phyloP scores from a whole-genome alignment of 2,888 invertebrate genomes.

The Drosophila nr. perissopoda region DNA sequence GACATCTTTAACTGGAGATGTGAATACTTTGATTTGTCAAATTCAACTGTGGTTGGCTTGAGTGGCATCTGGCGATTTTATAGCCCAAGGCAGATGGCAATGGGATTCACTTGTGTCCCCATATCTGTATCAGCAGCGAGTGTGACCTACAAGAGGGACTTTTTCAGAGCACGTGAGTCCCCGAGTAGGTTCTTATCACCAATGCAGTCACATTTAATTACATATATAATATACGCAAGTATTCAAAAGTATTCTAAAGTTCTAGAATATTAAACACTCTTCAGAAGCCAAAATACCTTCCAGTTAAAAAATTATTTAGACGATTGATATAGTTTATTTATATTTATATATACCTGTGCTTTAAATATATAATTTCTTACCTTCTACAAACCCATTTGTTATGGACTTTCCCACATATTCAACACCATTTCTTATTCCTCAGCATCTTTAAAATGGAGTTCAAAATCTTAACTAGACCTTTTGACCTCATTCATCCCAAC shows the following conservation, averaged over 20 bases:
- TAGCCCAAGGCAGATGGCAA: conserved; percentile 14
- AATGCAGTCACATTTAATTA: not conserved
- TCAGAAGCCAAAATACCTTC: fast-evolving
- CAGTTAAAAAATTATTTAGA: not conserved
- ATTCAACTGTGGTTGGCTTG: conserved; percentile 20
- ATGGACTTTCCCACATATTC: not conserved
- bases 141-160: conserved; percentile 11
- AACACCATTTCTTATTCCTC: not conserved
- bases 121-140: not conserved
- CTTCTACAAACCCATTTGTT: not conserved
- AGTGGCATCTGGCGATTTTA: conserved; percentile 18
- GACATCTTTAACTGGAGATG: conserved; percentile 43
- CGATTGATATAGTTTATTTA: not conserved
- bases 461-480: not conserved
- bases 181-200: conserved; percentile 18
- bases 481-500: not conserved
- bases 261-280: not conserved
- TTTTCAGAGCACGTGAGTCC: conserved; percentile 11
- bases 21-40: conserved; percentile 11
- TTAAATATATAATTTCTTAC: no score
- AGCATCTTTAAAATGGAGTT: not conserved
- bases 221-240: not conserved
- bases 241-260: not conserved
- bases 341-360: not conserved
- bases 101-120: not conserved